Evolutionary conservation across 2,888 invertebrate genomes (phyloP).

Genomic region (Epistrophella euchroma): DNA sequence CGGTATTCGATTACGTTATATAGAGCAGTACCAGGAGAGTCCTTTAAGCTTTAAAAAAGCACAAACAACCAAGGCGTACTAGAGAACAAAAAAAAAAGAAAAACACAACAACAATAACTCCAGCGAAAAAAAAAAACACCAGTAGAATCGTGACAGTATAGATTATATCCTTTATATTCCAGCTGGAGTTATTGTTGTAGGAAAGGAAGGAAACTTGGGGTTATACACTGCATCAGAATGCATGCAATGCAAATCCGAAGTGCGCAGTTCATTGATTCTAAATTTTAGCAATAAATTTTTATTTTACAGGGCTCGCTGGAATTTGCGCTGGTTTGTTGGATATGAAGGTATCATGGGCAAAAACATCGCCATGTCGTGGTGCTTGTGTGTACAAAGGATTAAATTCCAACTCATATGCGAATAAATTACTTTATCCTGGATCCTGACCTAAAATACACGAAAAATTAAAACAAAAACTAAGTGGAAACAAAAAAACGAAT

Average conservation of each 20-base stretch:
- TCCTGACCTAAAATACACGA: slow-evolving; percentile 38
- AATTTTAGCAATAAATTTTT: slow-evolving; percentile 68
- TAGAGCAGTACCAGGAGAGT: slow-evolving; percentile 4
- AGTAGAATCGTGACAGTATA: slow-evolving; percentile 11
- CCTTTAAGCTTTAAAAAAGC: slow-evolving; percentile 21
- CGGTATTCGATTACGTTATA: slow-evolving; percentile 4
- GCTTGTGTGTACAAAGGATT: slow-evolving; percentile 58
- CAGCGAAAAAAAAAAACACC: background rate
- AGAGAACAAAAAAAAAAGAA: background rate
- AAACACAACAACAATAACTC: slow-evolving; percentile 3
- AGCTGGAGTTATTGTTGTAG: background rate
- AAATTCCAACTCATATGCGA: slow-evolving; percentile 68
- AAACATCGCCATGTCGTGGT: slow-evolving; percentile 15
- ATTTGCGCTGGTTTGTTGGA: slow-evolving; percentile 6
- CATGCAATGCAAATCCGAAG: slow-evolving; percentile 62
- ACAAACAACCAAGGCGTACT: slow-evolving; percentile 3
- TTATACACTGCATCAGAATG: slow-evolving; percentile 48
- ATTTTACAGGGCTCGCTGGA: slow-evolving; percentile 45
- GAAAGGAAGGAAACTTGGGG: slow-evolving; percentile 31
- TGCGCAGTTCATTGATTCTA: slow-evolving; percentile 72
- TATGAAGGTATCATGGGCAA: background rate
- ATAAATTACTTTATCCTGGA: slow-evolving; percentile 67
- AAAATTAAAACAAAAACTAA: slow-evolving; percentile 28
- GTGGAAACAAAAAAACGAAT: background rate
- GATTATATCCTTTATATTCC: slow-evolving; percentile 38